Evolutionary conservation across 2,113 vertebrate species (phyloP).

Genomic region (Cryptotis parvus): DNA sequence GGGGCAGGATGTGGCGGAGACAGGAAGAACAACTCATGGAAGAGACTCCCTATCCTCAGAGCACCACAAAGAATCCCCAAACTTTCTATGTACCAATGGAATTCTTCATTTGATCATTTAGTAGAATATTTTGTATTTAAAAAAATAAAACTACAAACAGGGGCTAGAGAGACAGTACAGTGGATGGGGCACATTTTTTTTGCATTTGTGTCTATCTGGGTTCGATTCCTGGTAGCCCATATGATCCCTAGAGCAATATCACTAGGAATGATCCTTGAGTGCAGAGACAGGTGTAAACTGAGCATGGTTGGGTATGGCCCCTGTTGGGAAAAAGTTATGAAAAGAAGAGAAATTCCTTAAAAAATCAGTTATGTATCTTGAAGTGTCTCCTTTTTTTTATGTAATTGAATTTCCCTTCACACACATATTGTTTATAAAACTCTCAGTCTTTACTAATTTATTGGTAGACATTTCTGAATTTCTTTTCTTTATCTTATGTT

Average conservation of each 20-base stretch:
- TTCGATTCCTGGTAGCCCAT: too few species aligned
- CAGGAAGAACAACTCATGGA: too few species aligned
- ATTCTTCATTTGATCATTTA: slow-evolving; percentile 31
- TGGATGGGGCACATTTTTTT: too few species aligned
- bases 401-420: slow-evolving; percentile 36
- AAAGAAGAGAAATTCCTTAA: slow-evolving; percentile 33
- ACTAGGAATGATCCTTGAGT: too few species aligned
- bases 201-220: too few species aligned
- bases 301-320: background rate
- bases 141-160: background rate
- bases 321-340: too few species aligned
- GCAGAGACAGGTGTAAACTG: too few species aligned
- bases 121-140: background rate
- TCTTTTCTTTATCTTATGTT: background rate
- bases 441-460: slow-evolving; percentile 30
- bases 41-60: background rate
- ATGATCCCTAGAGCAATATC: too few species aligned
- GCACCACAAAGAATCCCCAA: background rate
- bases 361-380: slow-evolving; percentile 24
- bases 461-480: background rate
- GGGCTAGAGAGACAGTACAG: background rate
- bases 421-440: slow-evolving; percentile 31
- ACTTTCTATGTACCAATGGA: background rate
- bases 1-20: too few species aligned
- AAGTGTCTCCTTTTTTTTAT: background rate